These are phyloP conservation scores for Drosophila yooni DNA, from an alignment of 2,888 invertebrate genomes.

Conservation along the genomic window DNA sequence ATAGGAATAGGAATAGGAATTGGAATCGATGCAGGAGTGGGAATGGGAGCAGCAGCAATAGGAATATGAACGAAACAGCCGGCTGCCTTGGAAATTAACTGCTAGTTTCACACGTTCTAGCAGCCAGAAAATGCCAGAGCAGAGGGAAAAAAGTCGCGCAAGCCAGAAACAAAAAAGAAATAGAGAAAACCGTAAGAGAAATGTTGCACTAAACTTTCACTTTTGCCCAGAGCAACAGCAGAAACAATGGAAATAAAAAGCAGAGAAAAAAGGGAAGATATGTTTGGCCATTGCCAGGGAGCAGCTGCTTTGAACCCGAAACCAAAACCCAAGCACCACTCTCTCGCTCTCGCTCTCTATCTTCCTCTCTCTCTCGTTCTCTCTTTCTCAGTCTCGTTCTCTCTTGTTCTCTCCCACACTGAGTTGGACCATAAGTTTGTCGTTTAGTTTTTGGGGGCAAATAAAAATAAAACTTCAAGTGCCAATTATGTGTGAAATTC, in stretches of 20 bases:
- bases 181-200: conserved; percentile 55
- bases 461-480: conserved; percentile 79
- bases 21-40: conserved; percentile 32
- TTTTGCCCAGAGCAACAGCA: conserved; percentile 54
- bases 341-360: not conserved
- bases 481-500: conserved; percentile 80
- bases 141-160: conserved; percentile 30
- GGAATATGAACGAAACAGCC: conserved; percentile 57
- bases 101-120: conserved; percentile 75
- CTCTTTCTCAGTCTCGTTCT: not conserved
- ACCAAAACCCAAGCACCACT: conserved; percentile 25
- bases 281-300: conserved; percentile 54
- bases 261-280: conserved; percentile 29
- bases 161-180: conserved; percentile 10
- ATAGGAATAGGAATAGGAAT: conserved; percentile 45
- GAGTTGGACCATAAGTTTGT: conserved; percentile 72
- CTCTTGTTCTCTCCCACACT: conserved; percentile 34
- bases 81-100: conserved; percentile 71
- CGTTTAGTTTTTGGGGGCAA: conserved; percentile 64
- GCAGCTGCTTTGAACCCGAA: conserved; percentile 61
- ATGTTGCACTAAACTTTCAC: conserved; percentile 77
- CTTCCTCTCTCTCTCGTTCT: not conserved
- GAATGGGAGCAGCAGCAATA: conserved; percentile 14
- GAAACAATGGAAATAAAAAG: conserved; percentile 42
- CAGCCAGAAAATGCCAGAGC: conserved; percentile 47